These are phyloP conservation scores for Patagioenas fasciata DNA, from an alignment of 2,113 vertebrate species.

Conservation along the genomic window DNA sequence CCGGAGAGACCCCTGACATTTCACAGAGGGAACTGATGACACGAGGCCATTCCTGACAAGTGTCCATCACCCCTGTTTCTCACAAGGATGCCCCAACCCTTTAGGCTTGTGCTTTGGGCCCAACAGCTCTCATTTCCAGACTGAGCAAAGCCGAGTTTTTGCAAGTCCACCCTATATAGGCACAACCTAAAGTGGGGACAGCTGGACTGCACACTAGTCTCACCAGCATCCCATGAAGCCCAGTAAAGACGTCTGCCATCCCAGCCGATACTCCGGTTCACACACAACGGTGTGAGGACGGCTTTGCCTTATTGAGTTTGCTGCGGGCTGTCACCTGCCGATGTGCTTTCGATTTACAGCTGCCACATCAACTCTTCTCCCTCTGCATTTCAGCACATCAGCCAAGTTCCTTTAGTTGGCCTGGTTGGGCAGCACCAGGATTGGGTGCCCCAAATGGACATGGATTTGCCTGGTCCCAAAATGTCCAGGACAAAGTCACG, in stretches of 20 bases:
- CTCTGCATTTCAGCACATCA: accelerated
- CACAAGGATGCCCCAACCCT: neutral
- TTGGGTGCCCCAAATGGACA: neutral
- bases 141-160: neutral
- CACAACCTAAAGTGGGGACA: neutral
- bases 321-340: neutral
- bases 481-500: neutral
- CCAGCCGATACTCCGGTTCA: neutral
- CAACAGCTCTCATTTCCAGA: neutral
- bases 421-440: neutral
- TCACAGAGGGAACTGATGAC: neutral
- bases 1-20: neutral
- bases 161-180: neutral
- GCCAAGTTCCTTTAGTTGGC: neutral
- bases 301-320: neutral
- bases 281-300: neutral
- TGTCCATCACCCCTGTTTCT: neutral
- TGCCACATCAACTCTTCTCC: neutral
- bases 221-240: neutral
- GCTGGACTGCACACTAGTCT: neutral
- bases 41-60: neutral
- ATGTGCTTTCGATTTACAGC: neutral
- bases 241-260: neutral
- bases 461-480: neutral
- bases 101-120: neutral